Base-by-base conservation (phyloP, 1,140 invertebrate genomes). In the Contarinia nasturtii region DNA sequence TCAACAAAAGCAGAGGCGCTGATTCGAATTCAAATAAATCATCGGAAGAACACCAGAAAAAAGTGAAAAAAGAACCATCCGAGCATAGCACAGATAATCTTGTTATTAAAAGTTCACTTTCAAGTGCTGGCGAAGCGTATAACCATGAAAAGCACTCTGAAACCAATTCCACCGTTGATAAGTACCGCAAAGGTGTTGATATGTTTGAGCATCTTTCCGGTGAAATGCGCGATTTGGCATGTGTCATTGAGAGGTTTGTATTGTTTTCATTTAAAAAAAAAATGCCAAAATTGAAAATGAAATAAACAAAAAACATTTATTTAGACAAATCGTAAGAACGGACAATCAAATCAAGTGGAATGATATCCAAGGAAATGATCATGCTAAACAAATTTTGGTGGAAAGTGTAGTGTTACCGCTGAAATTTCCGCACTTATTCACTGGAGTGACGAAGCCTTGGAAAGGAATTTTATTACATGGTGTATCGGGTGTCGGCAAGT, bases 391-490 rank as follows among this genome's bases (percentile, higher is more conserved):
- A 52, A 61, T 88, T 17, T 65, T 98, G n/a, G 82, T 88, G 67
- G 89, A 95, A 67, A 80, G 89, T 2, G 77, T 90, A 0, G 72
- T 93, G 5, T 90, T 87, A 65, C 87, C 89, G 2, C 69, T 77
- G 8, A 82, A 81, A 59, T 89, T 90, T 67, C 86, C 88, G 2
- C 73, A 82, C 45, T 65, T 94, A 7, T 96, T 95, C 58, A 73
- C 70, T 18, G 78, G 79, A 1, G 72, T 84, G 27, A 61, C 89
- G 34, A 70, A 77, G 45, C 84, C 87, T 0, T 95, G 90, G 88
- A 80, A 80, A 58, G 84, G 81, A 1, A 67, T 90, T 34, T 62
- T 93, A 14, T 63, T 95, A 1, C 87, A 86, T 59, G 91, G 89
- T 0, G 87, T 89, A 2, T 87, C 90, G 0, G 89, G 61, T 19